phyloP scores from a whole-genome alignment of 2,113 vertebrate species.

The Glareola pratincola region DNA sequence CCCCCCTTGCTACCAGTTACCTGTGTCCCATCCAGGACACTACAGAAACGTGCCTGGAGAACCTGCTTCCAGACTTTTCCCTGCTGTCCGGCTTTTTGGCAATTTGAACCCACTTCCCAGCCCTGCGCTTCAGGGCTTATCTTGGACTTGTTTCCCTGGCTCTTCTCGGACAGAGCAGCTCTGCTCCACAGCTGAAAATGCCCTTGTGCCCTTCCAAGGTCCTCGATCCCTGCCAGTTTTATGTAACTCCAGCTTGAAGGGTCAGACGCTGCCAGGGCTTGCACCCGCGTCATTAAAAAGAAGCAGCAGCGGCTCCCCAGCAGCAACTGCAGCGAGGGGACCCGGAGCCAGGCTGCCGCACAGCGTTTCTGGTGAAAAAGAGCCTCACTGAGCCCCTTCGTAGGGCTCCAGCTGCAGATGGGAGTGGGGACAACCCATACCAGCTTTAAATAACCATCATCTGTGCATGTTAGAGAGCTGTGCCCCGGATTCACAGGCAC shows the following conservation, averaged over 20 bases:
- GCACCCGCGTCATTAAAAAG: not conserved
- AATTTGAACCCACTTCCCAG: not conserved
- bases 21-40: not conserved
- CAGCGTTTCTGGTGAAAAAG: not conserved
- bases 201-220: not conserved
- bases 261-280: not conserved
- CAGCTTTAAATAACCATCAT: not conserved
- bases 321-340: not conserved
- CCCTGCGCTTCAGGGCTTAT: fast-evolving
- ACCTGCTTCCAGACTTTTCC: not conserved
- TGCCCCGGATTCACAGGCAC: fast-evolving
- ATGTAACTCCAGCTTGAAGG: not conserved
- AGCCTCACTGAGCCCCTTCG: not conserved
- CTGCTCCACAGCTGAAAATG: not conserved
- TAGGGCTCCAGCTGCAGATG: not conserved
- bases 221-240: fast-evolving
- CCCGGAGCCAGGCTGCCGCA: not conserved
- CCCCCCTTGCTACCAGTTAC: not conserved
- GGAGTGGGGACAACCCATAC: not conserved
- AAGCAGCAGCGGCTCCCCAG: not conserved
- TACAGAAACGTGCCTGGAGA: not conserved
- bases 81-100: not conserved
- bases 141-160: not conserved
- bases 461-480: not conserved
- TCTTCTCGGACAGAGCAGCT: not conserved